Evolutionary conservation across 2,797 vertebrate species (phyloP), one percentile per base, ranked within the genome.

Genomic region (Pangasius mekongensis): DNA sequence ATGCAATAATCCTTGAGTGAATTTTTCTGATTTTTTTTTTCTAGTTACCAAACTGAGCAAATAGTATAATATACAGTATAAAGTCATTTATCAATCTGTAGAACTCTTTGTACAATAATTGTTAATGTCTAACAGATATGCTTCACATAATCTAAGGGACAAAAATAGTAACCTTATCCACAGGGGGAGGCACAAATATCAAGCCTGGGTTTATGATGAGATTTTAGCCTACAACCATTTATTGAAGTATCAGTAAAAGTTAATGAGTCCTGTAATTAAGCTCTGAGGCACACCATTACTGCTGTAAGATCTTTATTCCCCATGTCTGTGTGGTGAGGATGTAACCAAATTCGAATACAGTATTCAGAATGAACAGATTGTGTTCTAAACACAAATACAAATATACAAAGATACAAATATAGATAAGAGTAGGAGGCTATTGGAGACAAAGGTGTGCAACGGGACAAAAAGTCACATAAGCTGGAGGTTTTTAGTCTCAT

Each of bases 231-330:
- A 16, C 64, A 81, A 24, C 30, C 13, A 43, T 77, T 88, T 71
- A 82, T 43, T 87, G n/a, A 77, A 69, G 87, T 88, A 66, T 71
- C 62, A 84, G 14, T 88, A 58, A 85, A 56, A 69, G 49, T 67
- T 78, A 54, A 47, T 73, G 52, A 87, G 73, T 88, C 83, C 64
- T 69, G 64, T 84, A 66, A 69, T 84, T 67, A 84, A 84, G 64
- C 83, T 84, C 43, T 84, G n/a, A 84, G 83, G 64, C 47, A 54
- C 47, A 54, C 47, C 49, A 24, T 69, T 39, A 82, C 80, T 43
- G 58, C 81, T 83, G 81, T 64, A 64, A 9, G 56, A 64, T 83
- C 81, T 83, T 83, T 83, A 64, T 64, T 64, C 58, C 14, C 3
- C 39, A 0, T 64, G 58, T 64, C 27, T 83, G 36, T 62, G 11